Base-by-base conservation (phyloP, 30 jellyfish, hydroid and myxozoan genomes). In the Clytia hemisphaerica region DNA sequence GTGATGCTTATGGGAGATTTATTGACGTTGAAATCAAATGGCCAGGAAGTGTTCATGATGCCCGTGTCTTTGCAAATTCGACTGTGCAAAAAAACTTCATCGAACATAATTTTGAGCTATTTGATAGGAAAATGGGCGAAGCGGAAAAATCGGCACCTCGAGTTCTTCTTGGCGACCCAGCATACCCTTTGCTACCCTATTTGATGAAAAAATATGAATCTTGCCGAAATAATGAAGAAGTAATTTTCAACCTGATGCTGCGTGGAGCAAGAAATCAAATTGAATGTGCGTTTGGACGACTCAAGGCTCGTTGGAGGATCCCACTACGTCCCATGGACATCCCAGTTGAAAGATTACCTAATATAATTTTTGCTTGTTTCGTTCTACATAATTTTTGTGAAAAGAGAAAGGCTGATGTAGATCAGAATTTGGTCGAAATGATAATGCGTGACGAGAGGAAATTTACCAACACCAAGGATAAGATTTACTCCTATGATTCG, bases 31-130 rank as follows among this genome's bases (percentile, higher is more conserved):
- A 81, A 32, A 34, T 63, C 34, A 45, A 80, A 50, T 71, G 93
- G 82, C 90, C 89, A 50, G 93, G 91, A 19, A 61, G 93, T 60
- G 90, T 73, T 64, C 92, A 81, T 72, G 90, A 81, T 71, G 88
- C 78, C 31, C 55, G 58, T 29, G 26, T 45, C 22, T 71, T 69
- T 80, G 75, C 76, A 26, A 69, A 71, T n/a, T n/a, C n/a, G n/a
- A n/a, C n/a, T n/a, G n/a, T n/a, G n/a, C n/a, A n/a, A n/a, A n/a
- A n/a, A n/a, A n/a, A n/a, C n/a, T n/a, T n/a, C n/a, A n/a, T n/a
- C n/a, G n/a, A n/a, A n/a, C n/a, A n/a, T n/a, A n/a, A n/a, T n/a
- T n/a, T n/a, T n/a, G n/a, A n/a, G n/a, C n/a, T n/a, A n/a, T n/a
- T n/a, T n/a, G n/a, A n/a, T n/a, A n/a, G n/a, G n/a, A n/a, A n/a